phyloP scores from a whole-genome alignment of 1,140 invertebrate species.

The Acromyrmex charruanus region DNA sequence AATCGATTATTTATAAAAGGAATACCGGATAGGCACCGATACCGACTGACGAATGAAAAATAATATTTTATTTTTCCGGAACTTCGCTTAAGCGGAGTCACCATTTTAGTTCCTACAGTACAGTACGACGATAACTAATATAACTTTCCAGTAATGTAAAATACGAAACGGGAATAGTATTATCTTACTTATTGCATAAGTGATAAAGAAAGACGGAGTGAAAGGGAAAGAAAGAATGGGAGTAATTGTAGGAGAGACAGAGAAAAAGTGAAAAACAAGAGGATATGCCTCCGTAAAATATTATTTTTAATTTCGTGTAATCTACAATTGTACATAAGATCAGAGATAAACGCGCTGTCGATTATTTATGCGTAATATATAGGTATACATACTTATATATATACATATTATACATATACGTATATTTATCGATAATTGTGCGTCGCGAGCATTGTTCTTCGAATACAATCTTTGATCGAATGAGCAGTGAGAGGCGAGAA shows the following conservation, averaged over 20 bases:
- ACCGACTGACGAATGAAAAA: slow-evolving; percentile 37
- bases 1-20: not conserved
- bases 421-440: slow-evolving; percentile 84
- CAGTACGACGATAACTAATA: slow-evolving; percentile 78
- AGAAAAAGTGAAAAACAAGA: not conserved
- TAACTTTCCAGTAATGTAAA: slow-evolving; percentile 70
- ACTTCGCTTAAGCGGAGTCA: slow-evolving; percentile 75
- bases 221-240: slow-evolving; percentile 2
- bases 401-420: slow-evolving; percentile 76
- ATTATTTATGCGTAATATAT: slow-evolving; percentile 84
- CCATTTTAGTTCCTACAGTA: slow-evolving; percentile 84
- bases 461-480: slow-evolving; percentile 82
- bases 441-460: slow-evolving; percentile 82
- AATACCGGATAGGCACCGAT: not conserved
- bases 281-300: slow-evolving; percentile 68
- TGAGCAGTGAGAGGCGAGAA: slow-evolving; percentile 11
- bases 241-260: not conserved
- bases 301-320: slow-evolving; percentile 83
- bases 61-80: slow-evolving; percentile 74
- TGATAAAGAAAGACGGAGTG: slow-evolving; percentile 13
- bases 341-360: slow-evolving; percentile 80
- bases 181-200: slow-evolving; percentile 73
- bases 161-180: slow-evolving; percentile 67
- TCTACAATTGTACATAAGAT: slow-evolving; percentile 83
- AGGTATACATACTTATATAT: slow-evolving; percentile 73